Base-by-base conservation (phyloP, 2,113 vertebrate species). In the Podiceps cristatus region DNA sequence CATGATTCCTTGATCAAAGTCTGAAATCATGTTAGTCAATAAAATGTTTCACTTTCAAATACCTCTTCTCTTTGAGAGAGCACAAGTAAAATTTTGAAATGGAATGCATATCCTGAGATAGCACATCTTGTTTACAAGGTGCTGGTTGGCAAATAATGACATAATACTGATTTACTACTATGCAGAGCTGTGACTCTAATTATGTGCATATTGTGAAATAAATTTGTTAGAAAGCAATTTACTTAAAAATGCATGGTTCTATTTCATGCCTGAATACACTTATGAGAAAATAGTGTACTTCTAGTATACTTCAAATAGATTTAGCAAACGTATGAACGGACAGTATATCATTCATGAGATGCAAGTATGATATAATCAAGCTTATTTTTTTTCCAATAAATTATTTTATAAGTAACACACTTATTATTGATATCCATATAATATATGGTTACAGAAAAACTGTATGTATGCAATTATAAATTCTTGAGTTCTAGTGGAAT, bases 231-330 rank as follows among this genome's bases (percentile, higher is more conserved):
- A 98, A 98, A 96, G 47, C 33, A 66, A 52, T 86, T 35, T 58
- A 67, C 18, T 95, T 96, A 49, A 97, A 98, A 96, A 90, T 87
- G 56, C 25, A 91, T 63, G 25, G 94, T 96, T 97, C 31, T 91
- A 93, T 95, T 97, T 97, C 79, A 82, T 74, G 71, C 24, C 33
- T 97, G 62, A 93, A 96, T 94, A 68, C 27, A 90, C 22, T 64
- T 75, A 71, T 11, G 24, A 55, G 93, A 95, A 95, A 96, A 63
- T 79, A 63, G 35, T 72, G 17, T 90, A 80, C 47, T 97, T 94
- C 83, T 69, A 86, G 33, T 59, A 71, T 86, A 88, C 76, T 90
- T 96, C 47, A 95, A 64, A 62, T 67, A 89, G 47, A 82, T 93
- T 94, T 96, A 78, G 69, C 23, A 96, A 96, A 83, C 12, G 4